Conservation (phyloP, 1,140 invertebrate species). For the Neodiprion fabricii region DNA sequence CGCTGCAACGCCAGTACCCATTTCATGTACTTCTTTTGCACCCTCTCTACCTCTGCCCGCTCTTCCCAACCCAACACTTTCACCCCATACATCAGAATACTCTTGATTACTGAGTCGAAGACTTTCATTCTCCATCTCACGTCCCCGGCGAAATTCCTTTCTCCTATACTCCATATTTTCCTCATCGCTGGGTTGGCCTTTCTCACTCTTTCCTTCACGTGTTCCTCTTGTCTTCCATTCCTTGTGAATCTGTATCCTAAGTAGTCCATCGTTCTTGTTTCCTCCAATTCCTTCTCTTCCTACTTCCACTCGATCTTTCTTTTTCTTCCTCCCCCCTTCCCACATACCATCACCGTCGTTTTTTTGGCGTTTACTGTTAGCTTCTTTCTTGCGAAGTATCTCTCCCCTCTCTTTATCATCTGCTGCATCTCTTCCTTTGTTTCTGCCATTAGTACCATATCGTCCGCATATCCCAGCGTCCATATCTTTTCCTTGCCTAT, state of each 20-base stretch:
- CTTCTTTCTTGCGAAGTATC: slow-evolving; percentile 18
- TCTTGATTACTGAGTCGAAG: too few species aligned
- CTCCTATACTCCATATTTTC: slow-evolving; percentile 11
- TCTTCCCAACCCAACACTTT: too few species aligned
- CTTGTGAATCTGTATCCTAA: slow-evolving; percentile 21
- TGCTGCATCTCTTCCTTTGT: slow-evolving; percentile 18
- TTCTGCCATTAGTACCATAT: not conserved
- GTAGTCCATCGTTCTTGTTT: slow-evolving; percentile 8
- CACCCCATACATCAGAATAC: too few species aligned
- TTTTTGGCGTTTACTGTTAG: slow-evolving; percentile 20
- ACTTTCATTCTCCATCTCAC: too few species aligned
- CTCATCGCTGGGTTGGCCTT: slow-evolving; percentile 9
- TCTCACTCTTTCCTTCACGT: slow-evolving; percentile 17
- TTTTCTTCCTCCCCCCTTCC: slow-evolving; percentile 8
- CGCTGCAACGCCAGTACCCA: too few species aligned
- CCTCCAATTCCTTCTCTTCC: slow-evolving; percentile 10
- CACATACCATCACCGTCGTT: slow-evolving; percentile 24
- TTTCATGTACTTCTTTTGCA: too few species aligned
- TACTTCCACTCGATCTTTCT: slow-evolving; percentile 2
- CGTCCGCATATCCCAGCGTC: slow-evolving; percentile 19
- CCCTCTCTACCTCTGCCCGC: too few species aligned
- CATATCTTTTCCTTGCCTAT: slow-evolving; percentile 16
- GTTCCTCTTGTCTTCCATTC: slow-evolving; percentile 13
- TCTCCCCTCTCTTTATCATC: slow-evolving; percentile 17
- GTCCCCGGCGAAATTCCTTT: too few species aligned